Evolutionary conservation across 2,888 invertebrate genomes (phyloP).

Genomic region (Ophonus ardosiacus): DNA sequence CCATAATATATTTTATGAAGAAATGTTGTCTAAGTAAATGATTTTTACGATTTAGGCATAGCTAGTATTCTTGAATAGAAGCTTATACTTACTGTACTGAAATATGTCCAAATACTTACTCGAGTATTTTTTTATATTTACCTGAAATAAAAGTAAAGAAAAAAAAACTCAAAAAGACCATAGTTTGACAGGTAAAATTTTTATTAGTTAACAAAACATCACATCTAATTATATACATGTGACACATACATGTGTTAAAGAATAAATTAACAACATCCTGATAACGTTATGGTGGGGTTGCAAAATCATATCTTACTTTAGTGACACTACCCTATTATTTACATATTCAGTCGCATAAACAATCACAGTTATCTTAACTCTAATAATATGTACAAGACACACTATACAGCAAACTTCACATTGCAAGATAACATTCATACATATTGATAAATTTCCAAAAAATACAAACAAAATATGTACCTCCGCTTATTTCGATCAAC

Average conservation of each 20-base stretch:
- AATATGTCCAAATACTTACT: background rate
- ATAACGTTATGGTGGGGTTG: constrained; percentile 54
- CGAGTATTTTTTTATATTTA: background rate
- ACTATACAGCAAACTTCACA: background rate
- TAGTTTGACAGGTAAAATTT: constrained; percentile 61
- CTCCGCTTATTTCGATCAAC: constrained; percentile 44
- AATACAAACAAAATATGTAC: constrained; percentile 35
- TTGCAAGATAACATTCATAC: constrained; percentile 39
- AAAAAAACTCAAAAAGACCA: constrained; percentile 7
- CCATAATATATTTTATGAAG: no score
- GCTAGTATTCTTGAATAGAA: no score
- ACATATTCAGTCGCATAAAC: constrained; percentile 61
- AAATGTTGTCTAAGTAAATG: no score
- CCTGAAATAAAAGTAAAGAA: constrained; percentile 4
- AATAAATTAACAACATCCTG: constrained; percentile 61
- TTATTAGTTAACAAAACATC: constrained; percentile 63
- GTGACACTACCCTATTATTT: constrained; percentile 47
- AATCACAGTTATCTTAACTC: constrained; percentile 61
- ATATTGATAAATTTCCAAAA: constrained; percentile 1
- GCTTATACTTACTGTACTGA: background rate
- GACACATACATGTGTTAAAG: constrained; percentile 59
- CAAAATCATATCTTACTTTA: constrained; percentile 23
- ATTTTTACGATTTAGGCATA: no score
- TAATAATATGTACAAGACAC: constrained; percentile 52
- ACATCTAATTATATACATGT: constrained; percentile 62